Conservation (phyloP, 2,113 vertebrate genomes). For the Etheostoma spectabile region DNA sequence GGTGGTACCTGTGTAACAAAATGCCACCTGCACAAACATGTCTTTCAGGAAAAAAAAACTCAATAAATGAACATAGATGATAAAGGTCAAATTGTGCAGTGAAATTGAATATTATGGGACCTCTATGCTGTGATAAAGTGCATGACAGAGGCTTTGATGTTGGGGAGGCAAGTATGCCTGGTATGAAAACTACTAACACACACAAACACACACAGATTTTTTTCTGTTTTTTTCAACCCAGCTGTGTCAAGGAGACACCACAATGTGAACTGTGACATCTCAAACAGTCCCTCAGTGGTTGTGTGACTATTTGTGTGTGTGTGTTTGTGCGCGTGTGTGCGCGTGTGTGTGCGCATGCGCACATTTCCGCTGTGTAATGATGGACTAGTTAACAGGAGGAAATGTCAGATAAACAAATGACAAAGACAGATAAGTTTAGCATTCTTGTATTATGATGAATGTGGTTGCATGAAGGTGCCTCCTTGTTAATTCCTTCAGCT, state of each 20-base stretch:
- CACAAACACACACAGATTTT: slow-evolving; percentile 1
- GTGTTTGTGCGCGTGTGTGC: slow-evolving; percentile 1
- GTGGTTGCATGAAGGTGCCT: no score
- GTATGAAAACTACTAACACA: slow-evolving; percentile 34
- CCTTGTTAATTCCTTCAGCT: no score
- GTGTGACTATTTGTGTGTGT: slow-evolving; percentile 7
- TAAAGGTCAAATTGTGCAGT: neutral
- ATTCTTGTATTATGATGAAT: neutral
- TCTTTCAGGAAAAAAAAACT: slow-evolving; percentile 34
- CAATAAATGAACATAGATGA: slow-evolving; percentile 3
- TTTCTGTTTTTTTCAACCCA: slow-evolving; percentile 37
- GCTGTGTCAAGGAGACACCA: slow-evolving; percentile 67
- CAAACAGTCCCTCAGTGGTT: slow-evolving; percentile 22
- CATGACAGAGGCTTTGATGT: slow-evolving; percentile 37
- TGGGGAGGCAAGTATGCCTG: slow-evolving; percentile 35
- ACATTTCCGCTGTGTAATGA: slow-evolving; percentile 8
- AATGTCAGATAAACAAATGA: neutral
- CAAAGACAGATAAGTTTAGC: neutral
- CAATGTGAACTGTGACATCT: slow-evolving; percentile 58
- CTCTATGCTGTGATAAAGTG: slow-evolving; percentile 9
- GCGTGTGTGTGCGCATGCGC: neutral
- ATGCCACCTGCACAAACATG: slow-evolving; percentile 60
- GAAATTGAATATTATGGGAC: slow-evolving; percentile 22
- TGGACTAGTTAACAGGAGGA: neutral
- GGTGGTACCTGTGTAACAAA: slow-evolving; percentile 36